A percentile compares a stretch with the other conserved stretches of the same genome.
Evolutionary conservation across 2,797 vertebrate genomes (phyloP).

Genomic region (Neosilurus mollespiculum): DNA sequence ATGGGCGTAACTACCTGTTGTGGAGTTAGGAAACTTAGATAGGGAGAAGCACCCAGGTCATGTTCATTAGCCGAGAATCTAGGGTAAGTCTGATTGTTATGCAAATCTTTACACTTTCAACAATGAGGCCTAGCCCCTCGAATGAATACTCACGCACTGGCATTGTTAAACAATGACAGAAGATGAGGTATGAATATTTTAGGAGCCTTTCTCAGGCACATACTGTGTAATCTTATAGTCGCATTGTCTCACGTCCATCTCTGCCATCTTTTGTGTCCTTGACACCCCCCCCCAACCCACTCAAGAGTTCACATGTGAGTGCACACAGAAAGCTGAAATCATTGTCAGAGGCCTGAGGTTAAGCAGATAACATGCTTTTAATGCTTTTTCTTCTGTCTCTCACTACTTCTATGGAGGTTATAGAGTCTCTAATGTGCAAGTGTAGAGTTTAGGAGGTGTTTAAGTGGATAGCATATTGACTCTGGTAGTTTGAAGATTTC

Average conservation of each 20-base stretch:
- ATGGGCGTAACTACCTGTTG: constrained; percentile 12
- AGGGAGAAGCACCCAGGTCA: not conserved
- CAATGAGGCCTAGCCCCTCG: not conserved
- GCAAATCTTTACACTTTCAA: constrained; percentile 9
- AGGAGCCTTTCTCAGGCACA: constrained; percentile 22
- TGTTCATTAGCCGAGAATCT: constrained; percentile 22
- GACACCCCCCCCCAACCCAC: not conserved
- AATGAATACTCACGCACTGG: constrained; percentile 21
- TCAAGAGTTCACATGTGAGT: constrained; percentile 11
- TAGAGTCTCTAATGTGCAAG: not conserved
- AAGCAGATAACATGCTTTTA: constrained; percentile 37
- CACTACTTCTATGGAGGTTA: constrained; percentile 2
- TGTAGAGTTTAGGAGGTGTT: constrained; percentile 5
- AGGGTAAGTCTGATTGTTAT: constrained; percentile 12
- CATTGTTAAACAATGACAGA: constrained; percentile 33
- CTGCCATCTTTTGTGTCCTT: not conserved
- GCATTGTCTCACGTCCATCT: not conserved
- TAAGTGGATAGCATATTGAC: not conserved
- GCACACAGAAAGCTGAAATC: constrained; percentile 28
- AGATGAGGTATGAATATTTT: constrained; percentile 44
- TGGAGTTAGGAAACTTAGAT: constrained; percentile 23
- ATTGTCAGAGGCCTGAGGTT: constrained; percentile 43
- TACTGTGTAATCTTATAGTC: constrained; percentile 18
- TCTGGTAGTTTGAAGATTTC: not conserved
- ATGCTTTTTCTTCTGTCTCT: constrained; percentile 10